A percentile compares a stretch with the other conserved stretches of the same genome.
phyloP scores from a whole-genome alignment of 92 coral and sea anemone genomes.

The Phenganax stokvisi region DNA sequence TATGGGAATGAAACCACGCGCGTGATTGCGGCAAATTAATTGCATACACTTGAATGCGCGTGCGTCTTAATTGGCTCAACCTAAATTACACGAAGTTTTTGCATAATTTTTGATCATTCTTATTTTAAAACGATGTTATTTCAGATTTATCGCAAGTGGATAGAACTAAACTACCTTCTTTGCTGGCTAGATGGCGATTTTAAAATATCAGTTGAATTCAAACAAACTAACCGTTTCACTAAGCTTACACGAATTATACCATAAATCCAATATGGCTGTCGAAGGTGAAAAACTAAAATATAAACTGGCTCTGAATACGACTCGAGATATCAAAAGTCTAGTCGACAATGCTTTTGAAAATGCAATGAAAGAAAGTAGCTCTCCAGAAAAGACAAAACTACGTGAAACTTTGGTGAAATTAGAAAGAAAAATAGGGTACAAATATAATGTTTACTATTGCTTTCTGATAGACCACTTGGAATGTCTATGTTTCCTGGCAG shows the following conservation, averaged over 20 bases:
- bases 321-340: slow-evolving; percentile 17
- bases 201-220: neutral
- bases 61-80: slow-evolving; percentile 1
- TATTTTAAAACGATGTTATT: too few species aligned
- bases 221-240: neutral
- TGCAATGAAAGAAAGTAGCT: slow-evolving; percentile 16
- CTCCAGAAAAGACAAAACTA: slow-evolving; percentile 29
- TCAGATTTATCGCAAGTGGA: too few species aligned
- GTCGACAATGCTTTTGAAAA: slow-evolving; percentile 23
- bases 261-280: neutral
- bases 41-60: neutral
- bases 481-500: too few species aligned
- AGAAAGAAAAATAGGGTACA: slow-evolving; percentile 26
- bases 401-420: slow-evolving; percentile 19
- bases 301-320: slow-evolving; percentile 1
- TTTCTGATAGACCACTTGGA: too few species aligned
- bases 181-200: too few species aligned
- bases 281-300: slow-evolving; percentile 10
- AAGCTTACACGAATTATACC: slow-evolving; percentile 8
- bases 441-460: neutral
- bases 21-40: slow-evolving; percentile 9
- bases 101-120: too few species aligned
- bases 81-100: neutral
- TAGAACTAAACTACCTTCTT: too few species aligned
- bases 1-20: slow-evolving; percentile 26